A percentile compares a stretch with the other conserved stretches of the same genome.
phyloP scores from a whole-genome alignment of 1,140 invertebrate genomes.

The Campodea augens region DNA sequence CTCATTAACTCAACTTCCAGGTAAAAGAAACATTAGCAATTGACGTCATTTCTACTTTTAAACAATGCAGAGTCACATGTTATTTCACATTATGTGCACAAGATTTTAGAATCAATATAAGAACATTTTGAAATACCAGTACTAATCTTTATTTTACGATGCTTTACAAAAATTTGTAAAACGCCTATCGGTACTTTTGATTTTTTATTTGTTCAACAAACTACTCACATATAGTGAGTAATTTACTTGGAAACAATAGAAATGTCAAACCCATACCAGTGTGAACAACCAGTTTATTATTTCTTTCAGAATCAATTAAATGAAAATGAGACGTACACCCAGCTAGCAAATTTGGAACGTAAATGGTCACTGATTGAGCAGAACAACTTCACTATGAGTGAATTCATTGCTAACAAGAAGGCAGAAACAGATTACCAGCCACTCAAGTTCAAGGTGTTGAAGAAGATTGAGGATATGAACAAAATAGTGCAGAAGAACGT shows the following conservation, averaged over 20 bases:
- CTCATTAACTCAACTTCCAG: no score
- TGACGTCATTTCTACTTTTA: no score
- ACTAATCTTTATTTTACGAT: no score
- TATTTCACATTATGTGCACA: no score
- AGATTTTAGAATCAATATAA: no score
- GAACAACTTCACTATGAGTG: slow-evolving; percentile 38
- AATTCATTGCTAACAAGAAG: slow-evolving; percentile 39
- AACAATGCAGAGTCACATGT: no score
- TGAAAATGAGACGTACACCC: slow-evolving; percentile 44
- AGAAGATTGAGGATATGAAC: slow-evolving; percentile 21
- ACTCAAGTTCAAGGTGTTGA: slow-evolving; percentile 28
- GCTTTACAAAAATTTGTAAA: no score
- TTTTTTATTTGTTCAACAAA: neutral
- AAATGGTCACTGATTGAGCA: slow-evolving; percentile 42
- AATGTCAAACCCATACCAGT: no score
- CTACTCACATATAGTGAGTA: neutral
- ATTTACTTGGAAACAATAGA: neutral
- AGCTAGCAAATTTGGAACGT: slow-evolving; percentile 39
- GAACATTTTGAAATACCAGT: no score
- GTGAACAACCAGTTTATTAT: no score
- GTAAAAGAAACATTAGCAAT: no score
- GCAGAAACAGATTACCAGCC: slow-evolving; percentile 41
- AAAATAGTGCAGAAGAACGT: slow-evolving; percentile 12
- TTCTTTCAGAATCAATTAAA: slow-evolving; percentile 34
- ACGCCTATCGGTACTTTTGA: no score